Percentiles rank a stretch among this genome's conserved stretches.
Evolutionary conservation across 2,797 vertebrate genomes (phyloP).

Genomic region (Gymnothorax reevesii): DNA sequence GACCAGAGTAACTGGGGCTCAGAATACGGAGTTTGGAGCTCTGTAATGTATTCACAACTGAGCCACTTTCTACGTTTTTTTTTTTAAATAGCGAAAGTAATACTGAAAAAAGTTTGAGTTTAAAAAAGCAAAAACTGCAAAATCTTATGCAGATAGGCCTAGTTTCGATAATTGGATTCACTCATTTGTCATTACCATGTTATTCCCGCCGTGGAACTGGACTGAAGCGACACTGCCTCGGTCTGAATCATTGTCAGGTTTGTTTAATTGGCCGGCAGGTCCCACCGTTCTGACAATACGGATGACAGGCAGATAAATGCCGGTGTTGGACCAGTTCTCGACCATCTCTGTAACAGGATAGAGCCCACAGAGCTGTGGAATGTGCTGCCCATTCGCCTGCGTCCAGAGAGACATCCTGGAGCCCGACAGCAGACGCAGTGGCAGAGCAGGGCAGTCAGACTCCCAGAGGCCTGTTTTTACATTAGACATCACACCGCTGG

Average conservation of each 20-base stretch:
- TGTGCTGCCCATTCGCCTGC: neutral
- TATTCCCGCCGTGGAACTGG: neutral
- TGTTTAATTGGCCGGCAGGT: conserved; percentile 61
- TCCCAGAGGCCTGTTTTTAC: conserved; percentile 3
- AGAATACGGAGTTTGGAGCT: too few relatives aligned
- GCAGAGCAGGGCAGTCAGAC: neutral
- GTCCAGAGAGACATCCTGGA: conserved; percentile 17
- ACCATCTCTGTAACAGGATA: conserved; percentile 28
- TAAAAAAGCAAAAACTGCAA: neutral
- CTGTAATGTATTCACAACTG: too few relatives aligned
- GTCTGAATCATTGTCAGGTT: conserved; percentile 58
- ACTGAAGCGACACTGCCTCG: conserved; percentile 31
- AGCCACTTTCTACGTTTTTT: too few relatives aligned
- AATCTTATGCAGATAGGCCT: neutral
- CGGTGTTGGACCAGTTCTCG: conserved; percentile 53
- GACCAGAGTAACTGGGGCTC: too few relatives aligned
- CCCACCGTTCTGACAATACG: conserved; percentile 47
- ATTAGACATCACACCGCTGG: conserved; percentile 8
- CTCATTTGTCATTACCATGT: neutral
- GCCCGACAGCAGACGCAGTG: conserved; percentile 13
- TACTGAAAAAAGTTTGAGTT: neutral
- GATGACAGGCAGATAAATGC: conserved; percentile 51
- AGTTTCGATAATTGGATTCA: conserved; percentile 21
- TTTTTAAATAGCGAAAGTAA: neutral
- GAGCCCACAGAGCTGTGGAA: neutral